phyloP scores from a whole-genome alignment of 2,888 invertebrate species.

The Baronia brevicornis region DNA sequence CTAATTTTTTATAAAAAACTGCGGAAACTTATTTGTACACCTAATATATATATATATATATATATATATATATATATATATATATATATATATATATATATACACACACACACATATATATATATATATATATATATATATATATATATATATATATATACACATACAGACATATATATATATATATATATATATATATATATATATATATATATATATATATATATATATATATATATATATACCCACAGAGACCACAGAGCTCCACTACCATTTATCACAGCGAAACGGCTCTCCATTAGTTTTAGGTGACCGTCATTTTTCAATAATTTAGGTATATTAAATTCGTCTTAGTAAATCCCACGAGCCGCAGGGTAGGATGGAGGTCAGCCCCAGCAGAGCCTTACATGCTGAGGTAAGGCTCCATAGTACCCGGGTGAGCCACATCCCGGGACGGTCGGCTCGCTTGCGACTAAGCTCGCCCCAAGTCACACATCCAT shows the following conservation, averaged over 20 bases:
- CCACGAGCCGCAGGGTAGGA: too few species aligned
- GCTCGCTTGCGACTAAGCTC: too few species aligned
- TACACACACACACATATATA: constrained; percentile 1
- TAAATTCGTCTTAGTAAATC: too few species aligned
- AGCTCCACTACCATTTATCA: too few species aligned
- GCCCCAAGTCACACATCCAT: too few species aligned
- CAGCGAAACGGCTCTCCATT: too few species aligned
- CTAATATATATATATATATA: constrained; percentile 2
- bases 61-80: constrained; percentile 1
- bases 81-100: constrained; percentile 3
- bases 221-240: constrained; percentile 2
- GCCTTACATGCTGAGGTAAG: too few species aligned
- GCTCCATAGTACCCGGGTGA: too few species aligned
- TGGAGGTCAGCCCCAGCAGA: too few species aligned
- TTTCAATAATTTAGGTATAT: too few species aligned
- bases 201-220: constrained; percentile 2
- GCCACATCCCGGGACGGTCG: too few species aligned
- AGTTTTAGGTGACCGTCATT: too few species aligned
- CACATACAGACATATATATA: constrained; percentile 1
- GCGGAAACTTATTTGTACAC: neutral
- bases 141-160: constrained; percentile 1
- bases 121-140: constrained; percentile 1
- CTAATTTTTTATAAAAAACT: constrained; percentile 1
- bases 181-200: constrained; percentile 2
- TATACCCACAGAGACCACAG: neutral